Evolutionary conservation across 2,797 vertebrate species (phyloP).

Genomic region (Sorex maritimensis): DNA sequence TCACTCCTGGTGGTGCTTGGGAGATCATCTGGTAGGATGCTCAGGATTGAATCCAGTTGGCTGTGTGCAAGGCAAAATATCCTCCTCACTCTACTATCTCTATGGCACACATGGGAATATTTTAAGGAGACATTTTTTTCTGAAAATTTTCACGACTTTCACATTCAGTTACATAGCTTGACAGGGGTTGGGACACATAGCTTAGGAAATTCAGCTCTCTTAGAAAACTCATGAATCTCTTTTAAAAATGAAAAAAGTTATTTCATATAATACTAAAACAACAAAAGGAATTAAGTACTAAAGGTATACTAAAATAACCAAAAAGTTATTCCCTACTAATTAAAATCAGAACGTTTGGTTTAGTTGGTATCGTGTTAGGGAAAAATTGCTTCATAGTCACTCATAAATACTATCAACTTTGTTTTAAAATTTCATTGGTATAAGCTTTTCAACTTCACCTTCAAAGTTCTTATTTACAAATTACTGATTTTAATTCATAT

Average conservation of each 20-base stretch:
- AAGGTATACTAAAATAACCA: slow-evolving; percentile 77
- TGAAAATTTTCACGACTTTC: too few relatives aligned
- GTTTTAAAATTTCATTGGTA: slow-evolving; percentile 51
- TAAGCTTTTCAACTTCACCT: slow-evolving; percentile 49
- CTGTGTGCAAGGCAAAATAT: too few relatives aligned
- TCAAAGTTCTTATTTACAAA: slow-evolving; percentile 64
- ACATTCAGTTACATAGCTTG: too few relatives aligned
- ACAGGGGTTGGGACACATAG: too few relatives aligned
- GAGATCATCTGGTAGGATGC: too few relatives aligned
- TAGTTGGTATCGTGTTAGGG: slow-evolving; percentile 42
- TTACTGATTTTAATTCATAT: slow-evolving; percentile 80
- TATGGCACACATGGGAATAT: too few relatives aligned
- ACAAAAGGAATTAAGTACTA: slow-evolving; percentile 64
- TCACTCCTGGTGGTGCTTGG: too few relatives aligned
- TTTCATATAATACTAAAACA: slow-evolving; percentile 69
- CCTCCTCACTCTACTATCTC: too few relatives aligned
- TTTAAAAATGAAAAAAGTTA: slow-evolving; percentile 57
- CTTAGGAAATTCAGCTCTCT: neutral
- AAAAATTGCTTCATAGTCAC: slow-evolving; percentile 62
- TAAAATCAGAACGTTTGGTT: slow-evolving; percentile 63
- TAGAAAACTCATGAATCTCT: slow-evolving; percentile 15
- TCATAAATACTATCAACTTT: slow-evolving; percentile 26
- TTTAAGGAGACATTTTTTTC: too few relatives aligned
- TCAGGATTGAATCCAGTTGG: too few relatives aligned
- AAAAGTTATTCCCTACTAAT: slow-evolving; percentile 60